phyloP scores from a whole-genome alignment of 2,888 invertebrate species.

The Diadromus collaris region DNA sequence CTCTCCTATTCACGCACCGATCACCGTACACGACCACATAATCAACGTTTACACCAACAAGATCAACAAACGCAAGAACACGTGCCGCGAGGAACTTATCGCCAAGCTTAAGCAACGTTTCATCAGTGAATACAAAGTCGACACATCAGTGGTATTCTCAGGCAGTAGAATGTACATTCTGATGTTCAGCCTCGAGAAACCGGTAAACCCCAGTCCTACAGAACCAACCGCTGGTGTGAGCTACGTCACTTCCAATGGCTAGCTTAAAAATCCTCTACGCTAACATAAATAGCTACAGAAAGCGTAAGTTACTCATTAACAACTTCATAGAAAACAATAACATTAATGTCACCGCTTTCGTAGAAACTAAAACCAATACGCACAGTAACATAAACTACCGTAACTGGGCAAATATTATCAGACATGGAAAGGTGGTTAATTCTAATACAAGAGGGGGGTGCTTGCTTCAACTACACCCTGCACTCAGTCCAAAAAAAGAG shows the following conservation, averaged over 20 bases:
- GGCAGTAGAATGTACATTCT: constrained; percentile 6
- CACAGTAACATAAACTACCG: not conserved
- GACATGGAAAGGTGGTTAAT: not conserved
- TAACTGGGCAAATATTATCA: not conserved
- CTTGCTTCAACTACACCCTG: not conserved
- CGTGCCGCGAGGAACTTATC: not conserved
- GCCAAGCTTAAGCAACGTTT: constrained; percentile 5
- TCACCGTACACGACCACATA: constrained; percentile 2
- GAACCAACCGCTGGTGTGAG: constrained; percentile 6
- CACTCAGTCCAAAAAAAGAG: not conserved
- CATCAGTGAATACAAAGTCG: constrained; percentile 10
- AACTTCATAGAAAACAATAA: constrained; percentile 8
- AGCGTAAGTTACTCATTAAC: not conserved
- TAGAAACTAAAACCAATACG: not conserved
- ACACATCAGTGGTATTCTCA: not conserved
- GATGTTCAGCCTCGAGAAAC: constrained; percentile 12
- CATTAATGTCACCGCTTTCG: constrained; percentile 1
- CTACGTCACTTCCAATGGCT: constrained; percentile 6
- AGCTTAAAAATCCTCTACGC: not conserved
- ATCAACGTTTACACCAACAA: constrained; percentile 2
- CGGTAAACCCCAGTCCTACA: not conserved
- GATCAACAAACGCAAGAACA: constrained; percentile 17
- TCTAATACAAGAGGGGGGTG: constrained; percentile 6
- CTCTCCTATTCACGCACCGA: not conserved
- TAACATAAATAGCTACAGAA: constrained; percentile 5